A percentile compares a stretch with the other conserved stretches of the same genome.
Evolutionary conservation across 1,140 invertebrate genomes (phyloP).

Genomic region (Brachionus plicatilis): DNA sequence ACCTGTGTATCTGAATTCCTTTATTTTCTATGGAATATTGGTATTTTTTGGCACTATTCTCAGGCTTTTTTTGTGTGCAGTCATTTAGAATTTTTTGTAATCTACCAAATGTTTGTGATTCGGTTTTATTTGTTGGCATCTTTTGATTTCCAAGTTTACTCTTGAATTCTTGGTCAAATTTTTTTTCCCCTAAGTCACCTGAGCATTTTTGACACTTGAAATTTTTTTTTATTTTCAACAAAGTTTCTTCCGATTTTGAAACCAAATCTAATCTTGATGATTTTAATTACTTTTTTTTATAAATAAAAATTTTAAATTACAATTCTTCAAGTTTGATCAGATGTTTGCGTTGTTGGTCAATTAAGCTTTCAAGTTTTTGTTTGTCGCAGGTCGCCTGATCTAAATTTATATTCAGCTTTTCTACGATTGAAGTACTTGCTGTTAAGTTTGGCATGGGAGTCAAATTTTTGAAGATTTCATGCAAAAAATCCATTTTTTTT

Average conservation of each 20-base stretch:
- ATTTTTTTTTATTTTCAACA: background rate
- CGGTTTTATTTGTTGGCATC: background rate
- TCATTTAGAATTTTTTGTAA: background rate
- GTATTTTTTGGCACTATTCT: background rate
- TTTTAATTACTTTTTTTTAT: background rate
- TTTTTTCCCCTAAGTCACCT: background rate
- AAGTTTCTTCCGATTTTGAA: background rate
- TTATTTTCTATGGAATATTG: background rate
- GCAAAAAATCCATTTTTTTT: constrained; percentile 19
- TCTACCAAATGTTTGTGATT: background rate
- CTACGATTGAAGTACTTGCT: background rate
- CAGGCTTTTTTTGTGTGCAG: background rate
- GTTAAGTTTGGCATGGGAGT: background rate
- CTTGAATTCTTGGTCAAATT: background rate
- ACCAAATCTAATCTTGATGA: background rate
- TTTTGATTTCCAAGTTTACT: background rate
- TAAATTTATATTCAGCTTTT: background rate
- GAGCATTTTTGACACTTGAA: background rate
- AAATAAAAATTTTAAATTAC: constrained; percentile 6
- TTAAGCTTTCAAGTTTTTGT: background rate
- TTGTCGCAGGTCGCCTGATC: background rate
- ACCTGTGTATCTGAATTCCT: background rate
- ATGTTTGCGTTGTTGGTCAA: background rate
- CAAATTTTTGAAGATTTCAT: background rate
- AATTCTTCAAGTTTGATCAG: background rate